Evolutionary conservation across 2,888 invertebrate genomes (phyloP).

Genomic region (Spisula solida): DNA sequence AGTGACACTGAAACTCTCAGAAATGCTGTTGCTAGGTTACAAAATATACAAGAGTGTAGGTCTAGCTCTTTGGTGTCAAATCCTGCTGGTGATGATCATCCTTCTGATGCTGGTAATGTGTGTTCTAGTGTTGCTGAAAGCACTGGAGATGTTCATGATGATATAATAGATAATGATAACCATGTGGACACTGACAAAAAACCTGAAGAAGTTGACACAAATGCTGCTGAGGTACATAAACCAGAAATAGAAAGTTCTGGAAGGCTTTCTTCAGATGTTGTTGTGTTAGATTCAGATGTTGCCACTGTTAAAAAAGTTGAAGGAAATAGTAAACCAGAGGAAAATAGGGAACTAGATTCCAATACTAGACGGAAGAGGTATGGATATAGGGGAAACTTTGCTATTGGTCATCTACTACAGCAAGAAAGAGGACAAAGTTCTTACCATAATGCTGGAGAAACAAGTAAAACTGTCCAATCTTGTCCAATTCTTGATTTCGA

Average conservation of each 20-base stretch:
- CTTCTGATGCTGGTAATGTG: background rate
- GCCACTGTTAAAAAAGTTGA: background rate
- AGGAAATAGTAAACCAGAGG: background rate
- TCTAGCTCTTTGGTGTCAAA: background rate
- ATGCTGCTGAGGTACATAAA: background rate
- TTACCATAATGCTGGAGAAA: background rate
- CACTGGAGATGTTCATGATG: background rate
- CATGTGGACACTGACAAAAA: background rate
- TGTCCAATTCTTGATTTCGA: background rate
- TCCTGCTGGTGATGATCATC: background rate
- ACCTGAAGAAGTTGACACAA: background rate
- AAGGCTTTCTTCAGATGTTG: background rate
- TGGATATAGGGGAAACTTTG: constrained; percentile 49
- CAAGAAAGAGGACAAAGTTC: constrained; percentile 28
- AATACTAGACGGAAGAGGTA: constrained; percentile 41
- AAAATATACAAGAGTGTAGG: constrained; percentile 49
- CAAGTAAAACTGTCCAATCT: background rate
- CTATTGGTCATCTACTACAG: constrained; percentile 47
- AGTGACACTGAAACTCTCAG: constrained; percentile 31
- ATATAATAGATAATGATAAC: background rate
- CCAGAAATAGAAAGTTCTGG: background rate
- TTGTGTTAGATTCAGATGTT: background rate
- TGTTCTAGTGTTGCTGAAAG: background rate
- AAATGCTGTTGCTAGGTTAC: constrained; percentile 39
- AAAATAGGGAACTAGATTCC: background rate